Evolutionary conservation across 2,797 vertebrate species (phyloP).

Genomic region (Gobionotothen gibberifrons): DNA sequence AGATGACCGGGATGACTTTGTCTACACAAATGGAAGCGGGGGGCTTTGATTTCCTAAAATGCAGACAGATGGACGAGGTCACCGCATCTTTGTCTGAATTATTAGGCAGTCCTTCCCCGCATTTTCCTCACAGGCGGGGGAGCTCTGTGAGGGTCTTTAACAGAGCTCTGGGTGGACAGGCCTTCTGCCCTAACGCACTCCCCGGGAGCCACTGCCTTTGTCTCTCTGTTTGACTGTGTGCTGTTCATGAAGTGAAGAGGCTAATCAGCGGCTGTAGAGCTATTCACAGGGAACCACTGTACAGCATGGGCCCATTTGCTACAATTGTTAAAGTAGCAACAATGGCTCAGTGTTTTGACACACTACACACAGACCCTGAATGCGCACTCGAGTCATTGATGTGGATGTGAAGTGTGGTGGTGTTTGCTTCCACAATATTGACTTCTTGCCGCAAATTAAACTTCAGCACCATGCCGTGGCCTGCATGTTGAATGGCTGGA

Average conservation of each 20-base stretch:
- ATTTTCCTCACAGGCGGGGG: slow-evolving; percentile 75
- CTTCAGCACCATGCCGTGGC: slow-evolving; percentile 34
- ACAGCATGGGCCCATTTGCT: slow-evolving; percentile 70
- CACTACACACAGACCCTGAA: slow-evolving; percentile 52
- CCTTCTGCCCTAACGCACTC: slow-evolving; percentile 63
- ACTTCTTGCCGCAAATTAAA: slow-evolving; percentile 69
- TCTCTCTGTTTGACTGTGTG: slow-evolving; percentile 77
- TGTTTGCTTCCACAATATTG: slow-evolving; percentile 77
- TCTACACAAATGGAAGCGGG: slow-evolving; percentile 78
- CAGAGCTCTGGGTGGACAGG: slow-evolving; percentile 61
- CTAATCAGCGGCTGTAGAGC: slow-evolving; percentile 76
- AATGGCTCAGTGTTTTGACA: slow-evolving; percentile 75
- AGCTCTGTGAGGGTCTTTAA: slow-evolving; percentile 68
- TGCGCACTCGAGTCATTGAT: slow-evolving; percentile 72
- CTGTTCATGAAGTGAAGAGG: slow-evolving; percentile 81
- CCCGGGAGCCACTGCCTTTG: slow-evolving; percentile 63
- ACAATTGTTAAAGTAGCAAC: slow-evolving; percentile 73
- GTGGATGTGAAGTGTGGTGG: slow-evolving; percentile 70
- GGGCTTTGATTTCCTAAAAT: slow-evolving; percentile 83
- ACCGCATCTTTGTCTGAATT: slow-evolving; percentile 84
- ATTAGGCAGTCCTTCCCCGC: slow-evolving; percentile 83
- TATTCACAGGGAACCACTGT: slow-evolving; percentile 79
- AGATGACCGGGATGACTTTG: slow-evolving; percentile 78
- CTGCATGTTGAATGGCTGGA: slow-evolving; percentile 46
- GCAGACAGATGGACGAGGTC: slow-evolving; percentile 83